Evolutionary conservation across 2,113 vertebrate species (phyloP).

Genomic region (Rhodinocichla rosea): DNA sequence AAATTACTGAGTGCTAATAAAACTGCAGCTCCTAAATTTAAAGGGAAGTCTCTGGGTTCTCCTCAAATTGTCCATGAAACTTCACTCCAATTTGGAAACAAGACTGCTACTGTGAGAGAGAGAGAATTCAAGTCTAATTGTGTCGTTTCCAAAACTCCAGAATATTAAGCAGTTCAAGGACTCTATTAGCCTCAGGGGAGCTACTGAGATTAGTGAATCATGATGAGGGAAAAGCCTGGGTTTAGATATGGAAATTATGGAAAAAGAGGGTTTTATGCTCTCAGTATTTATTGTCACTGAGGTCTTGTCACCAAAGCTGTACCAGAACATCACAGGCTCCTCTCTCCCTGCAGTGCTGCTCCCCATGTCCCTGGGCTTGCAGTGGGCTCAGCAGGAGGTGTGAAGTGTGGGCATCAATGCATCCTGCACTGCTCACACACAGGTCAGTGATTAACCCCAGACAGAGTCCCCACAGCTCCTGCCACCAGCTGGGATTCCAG

Average conservation of each 20-base stretch:
- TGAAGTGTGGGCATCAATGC: background rate
- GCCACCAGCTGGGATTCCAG: background rate
- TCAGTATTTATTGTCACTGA: background rate
- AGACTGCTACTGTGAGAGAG: background rate
- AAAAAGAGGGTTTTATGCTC: background rate
- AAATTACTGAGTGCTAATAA: background rate
- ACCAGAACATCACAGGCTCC: background rate
- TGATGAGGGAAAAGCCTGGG: background rate
- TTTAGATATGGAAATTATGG: background rate
- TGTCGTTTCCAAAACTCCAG: conserved; percentile 11
- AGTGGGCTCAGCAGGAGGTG: background rate
- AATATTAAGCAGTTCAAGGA: conserved; percentile 54
- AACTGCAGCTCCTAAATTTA: background rate
- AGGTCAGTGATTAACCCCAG: background rate
- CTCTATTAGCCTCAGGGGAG: conserved; percentile 4
- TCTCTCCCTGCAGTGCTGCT: background rate
- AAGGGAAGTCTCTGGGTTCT: background rate
- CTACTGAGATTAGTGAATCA: conserved; percentile 7
- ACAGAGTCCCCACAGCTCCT: background rate
- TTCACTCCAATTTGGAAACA: background rate
- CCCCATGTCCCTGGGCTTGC: background rate
- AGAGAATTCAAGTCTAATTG: background rate
- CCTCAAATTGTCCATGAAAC: background rate
- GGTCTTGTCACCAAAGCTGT: background rate
- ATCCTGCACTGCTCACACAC: accelerated